Evolutionary conservation across 2,797 vertebrate species (phyloP), one percentile per base, ranked within the genome.

Genomic region (Thalassophryne amazonica): DNA sequence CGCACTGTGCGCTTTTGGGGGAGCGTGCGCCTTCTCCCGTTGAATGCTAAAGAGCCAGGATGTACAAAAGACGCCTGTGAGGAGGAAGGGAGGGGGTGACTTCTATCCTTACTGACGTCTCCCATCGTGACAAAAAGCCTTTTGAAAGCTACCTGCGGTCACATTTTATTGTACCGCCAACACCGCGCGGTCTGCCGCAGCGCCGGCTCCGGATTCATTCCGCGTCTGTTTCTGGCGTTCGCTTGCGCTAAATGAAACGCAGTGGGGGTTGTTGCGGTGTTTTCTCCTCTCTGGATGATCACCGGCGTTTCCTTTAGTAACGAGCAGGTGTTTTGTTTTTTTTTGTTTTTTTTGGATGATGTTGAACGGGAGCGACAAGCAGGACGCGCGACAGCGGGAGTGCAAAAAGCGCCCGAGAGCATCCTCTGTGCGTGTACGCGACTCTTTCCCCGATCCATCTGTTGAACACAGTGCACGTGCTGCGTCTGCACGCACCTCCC

Each of bases 311-410:
- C 10, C 23, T 13, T 22, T 20, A 18, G 55, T 36, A 62, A 69
- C 49, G 57, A 80, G 85, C 86, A 89, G 86, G 85, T 85, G 84
- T 82, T 78, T n/a, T n/a, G n/a, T n/a, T n/a, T n/a, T n/a, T n/a
- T n/a, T n/a, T n/a, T n/a, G n/a, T n/a, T n/a, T n/a, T n/a, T n/a
- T n/a, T 78, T 46, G 42, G 29, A 29, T 87, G 76, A 86, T 52
- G 74, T 54, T 82, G 61, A 84, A 32, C 55, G 16, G 47, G 65
- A 46, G 69, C 55, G 80, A 79, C 77, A 82, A 63, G 46, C 62
- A 56, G 69, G 66, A 83, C 73, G 34, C 73, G 34, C 47, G 46
- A 55, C 51, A 37, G 68, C 43, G 58, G 56, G 58, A 53, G 69
- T 52, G 72, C 58, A 59, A 58, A n/a, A 73, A 42, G 37, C 83